Evolutionary conservation across 2,888 invertebrate species (phyloP).

Genomic region (Lycia hirtaria): DNA sequence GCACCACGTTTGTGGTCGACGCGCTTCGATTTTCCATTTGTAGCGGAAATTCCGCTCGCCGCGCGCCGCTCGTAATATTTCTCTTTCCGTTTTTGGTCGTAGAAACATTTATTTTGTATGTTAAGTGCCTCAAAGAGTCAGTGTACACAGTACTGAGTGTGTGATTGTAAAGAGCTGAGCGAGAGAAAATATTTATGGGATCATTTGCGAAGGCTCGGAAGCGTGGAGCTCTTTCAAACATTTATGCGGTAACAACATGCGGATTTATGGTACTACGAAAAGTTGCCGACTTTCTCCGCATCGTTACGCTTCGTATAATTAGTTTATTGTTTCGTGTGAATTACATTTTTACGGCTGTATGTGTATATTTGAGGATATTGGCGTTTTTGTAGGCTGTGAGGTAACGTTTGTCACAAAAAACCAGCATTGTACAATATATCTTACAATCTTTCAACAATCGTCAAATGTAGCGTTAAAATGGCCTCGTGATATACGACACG

Average conservation of each 20-base stretch:
- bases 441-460: too few species aligned
- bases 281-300: slow-evolving; percentile 7
- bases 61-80: slow-evolving; percentile 52
- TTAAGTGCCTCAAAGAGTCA: slow-evolving; percentile 40
- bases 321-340: slow-evolving; percentile 7
- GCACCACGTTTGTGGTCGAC: slow-evolving; percentile 20
- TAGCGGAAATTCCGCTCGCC: slow-evolving; percentile 47
- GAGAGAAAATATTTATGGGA: slow-evolving; percentile 31
- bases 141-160: slow-evolving; percentile 29
- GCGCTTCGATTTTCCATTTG: slow-evolving; percentile 51
- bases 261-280: slow-evolving; percentile 22
- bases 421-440: too few species aligned
- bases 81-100: slow-evolving; percentile 47
- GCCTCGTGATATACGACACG: too few species aligned
- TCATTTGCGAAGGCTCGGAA: slow-evolving; percentile 25
- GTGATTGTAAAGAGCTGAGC: slow-evolving; percentile 31
- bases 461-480: too few species aligned
- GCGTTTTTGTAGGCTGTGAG: too few species aligned
- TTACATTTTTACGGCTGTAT: neutral
- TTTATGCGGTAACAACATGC: slow-evolving; percentile 23
- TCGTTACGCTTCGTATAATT: slow-evolving; percentile 8
- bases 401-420: too few species aligned
- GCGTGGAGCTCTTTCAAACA: slow-evolving; percentile 14
- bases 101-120: slow-evolving; percentile 49
- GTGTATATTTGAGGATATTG: too few species aligned